These are phyloP conservation scores for Eospalax fontanierii DNA, from an alignment of 2,797 vertebrate species.

Conservation along the genomic window DNA sequence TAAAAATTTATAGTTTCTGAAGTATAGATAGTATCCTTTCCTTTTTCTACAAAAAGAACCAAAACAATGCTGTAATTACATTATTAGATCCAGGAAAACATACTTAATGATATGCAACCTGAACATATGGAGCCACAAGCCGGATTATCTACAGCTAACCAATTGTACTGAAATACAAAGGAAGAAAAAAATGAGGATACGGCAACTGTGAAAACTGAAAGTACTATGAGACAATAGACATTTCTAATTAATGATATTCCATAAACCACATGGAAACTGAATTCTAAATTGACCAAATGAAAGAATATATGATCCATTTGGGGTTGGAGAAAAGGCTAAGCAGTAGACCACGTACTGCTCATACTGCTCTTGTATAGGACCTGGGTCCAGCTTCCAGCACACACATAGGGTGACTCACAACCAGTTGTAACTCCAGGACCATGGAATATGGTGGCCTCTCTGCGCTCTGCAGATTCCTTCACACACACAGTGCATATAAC, in stretches of 20 bases:
- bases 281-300: not conserved
- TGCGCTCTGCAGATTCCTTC: too few relatives aligned
- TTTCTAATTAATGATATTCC: not conserved
- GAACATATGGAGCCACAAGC: not conserved
- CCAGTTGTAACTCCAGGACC: too few relatives aligned
- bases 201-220: not conserved
- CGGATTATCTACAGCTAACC: not conserved
- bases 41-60: not conserved
- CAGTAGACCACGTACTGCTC: too few relatives aligned
- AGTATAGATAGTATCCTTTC: not conserved
- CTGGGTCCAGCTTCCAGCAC: too few relatives aligned
- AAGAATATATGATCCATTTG: not conserved
- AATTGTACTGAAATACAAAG: not conserved
- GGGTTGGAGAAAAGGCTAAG: not conserved
- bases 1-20: not conserved
- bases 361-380: too few relatives aligned
- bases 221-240: not conserved
- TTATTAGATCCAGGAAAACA: not conserved
- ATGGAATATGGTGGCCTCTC: too few relatives aligned
- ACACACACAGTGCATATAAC: too few relatives aligned
- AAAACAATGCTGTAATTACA: not conserved
- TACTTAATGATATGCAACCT: not conserved
- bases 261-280: not conserved
- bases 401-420: too few relatives aligned
- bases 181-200: not conserved